phyloP scores from a whole-genome alignment of 2,113 vertebrate species.

The Peromyscus polionotus region DNA sequence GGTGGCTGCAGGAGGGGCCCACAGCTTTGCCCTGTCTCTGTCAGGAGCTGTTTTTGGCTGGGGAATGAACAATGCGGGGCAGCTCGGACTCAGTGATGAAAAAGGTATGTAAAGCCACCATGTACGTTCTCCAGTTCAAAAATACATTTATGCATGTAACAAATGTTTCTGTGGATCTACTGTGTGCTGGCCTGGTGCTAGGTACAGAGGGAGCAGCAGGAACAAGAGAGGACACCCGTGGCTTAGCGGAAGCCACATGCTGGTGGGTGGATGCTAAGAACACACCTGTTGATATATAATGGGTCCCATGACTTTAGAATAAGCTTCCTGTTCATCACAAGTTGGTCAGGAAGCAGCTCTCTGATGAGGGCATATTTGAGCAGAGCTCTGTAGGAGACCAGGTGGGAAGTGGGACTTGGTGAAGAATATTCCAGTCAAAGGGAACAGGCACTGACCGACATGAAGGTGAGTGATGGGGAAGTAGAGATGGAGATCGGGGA shows the following conservation, averaged over 20 bases:
- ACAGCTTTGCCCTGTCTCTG: conserved; percentile 93
- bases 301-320: background rate
- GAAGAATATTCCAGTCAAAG: background rate
- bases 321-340: background rate
- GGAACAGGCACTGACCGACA: background rate
- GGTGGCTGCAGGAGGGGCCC: conserved; percentile 94
- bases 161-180: background rate
- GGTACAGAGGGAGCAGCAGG: background rate
- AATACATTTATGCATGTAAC: background rate
- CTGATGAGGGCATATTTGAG: background rate
- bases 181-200: background rate
- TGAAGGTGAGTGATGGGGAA: no score
- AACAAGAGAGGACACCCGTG: background rate
- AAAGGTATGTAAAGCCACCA: conserved; percentile 83
- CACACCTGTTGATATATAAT: background rate
- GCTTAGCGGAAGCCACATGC: background rate
- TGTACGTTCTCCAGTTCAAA: background rate
- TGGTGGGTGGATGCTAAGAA: background rate
- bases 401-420: background rate
- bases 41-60: conserved; percentile 96
- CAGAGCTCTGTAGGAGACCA: background rate
- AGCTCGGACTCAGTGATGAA: conserved; percentile 95
- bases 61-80: conserved; percentile 95
- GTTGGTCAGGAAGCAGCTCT: background rate
- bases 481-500: background rate